These are phyloP conservation scores for Lasioglossum figueresi DNA, from an alignment of 2,888 invertebrate species.

Conservation along the genomic window DNA sequence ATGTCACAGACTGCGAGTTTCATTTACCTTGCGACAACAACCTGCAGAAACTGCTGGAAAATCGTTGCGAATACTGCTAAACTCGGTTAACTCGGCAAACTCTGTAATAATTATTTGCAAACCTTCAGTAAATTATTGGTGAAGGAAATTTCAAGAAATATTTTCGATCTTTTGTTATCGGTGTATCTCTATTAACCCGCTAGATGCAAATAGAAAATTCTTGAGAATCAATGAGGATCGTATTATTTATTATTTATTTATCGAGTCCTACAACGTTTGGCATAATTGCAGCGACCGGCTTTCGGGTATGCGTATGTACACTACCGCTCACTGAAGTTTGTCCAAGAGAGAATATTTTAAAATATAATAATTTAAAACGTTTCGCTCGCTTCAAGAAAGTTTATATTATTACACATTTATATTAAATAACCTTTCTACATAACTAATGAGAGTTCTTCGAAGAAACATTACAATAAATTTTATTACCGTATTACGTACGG, in stretches of 20 bases:
- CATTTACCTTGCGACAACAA: constrained; percentile 4
- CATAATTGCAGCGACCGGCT: background rate
- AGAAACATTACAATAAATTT: no score
- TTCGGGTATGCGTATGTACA: no score
- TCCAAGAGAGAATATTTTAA: no score
- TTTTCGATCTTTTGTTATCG: background rate
- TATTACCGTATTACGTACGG: no score
- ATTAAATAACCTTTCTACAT: no score
- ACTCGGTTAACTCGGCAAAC: background rate
- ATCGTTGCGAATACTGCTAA: background rate
- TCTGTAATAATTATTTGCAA: background rate
- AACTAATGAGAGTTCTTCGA: no score
- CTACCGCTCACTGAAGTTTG: no score
- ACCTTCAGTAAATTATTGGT: background rate
- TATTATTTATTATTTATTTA: background rate
- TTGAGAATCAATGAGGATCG: background rate
- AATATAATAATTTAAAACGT: no score
- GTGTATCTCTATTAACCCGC: background rate
- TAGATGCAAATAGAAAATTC: background rate
- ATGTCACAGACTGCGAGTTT: background rate
- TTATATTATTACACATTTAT: no score
- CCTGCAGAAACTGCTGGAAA: background rate
- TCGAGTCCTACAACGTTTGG: background rate
- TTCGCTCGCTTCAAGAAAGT: no score
- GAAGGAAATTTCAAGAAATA: background rate